phyloP scores from a whole-genome alignment of 92 coral and sea anemone species.

The Paragorgia papillata region DNA sequence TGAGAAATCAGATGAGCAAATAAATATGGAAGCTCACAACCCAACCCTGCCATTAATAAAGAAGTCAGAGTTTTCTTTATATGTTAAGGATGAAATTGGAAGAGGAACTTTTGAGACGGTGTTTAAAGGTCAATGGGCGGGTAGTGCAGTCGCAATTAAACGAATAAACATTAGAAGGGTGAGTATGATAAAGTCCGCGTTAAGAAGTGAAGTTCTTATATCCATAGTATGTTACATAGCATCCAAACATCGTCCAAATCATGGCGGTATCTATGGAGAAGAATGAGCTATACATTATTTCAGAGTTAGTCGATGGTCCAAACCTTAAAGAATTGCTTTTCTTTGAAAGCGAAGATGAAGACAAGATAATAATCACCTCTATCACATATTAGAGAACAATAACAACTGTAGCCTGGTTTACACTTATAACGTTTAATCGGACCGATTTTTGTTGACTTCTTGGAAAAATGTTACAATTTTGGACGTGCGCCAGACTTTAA shows the following conservation, averaged over 20 bases:
- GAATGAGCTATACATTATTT: constrained; percentile 19
- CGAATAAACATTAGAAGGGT: constrained; percentile 30
- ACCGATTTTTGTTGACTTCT: no score
- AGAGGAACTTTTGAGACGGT: constrained; percentile 36
- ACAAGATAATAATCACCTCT: background rate
- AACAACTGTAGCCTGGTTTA: no score
- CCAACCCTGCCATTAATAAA: no score
- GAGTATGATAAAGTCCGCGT: constrained; percentile 20
- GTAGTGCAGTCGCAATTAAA: constrained; percentile 43
- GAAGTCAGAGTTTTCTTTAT: constrained; percentile 29
- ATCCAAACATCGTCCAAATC: constrained; percentile 40
- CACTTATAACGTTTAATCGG: no score
- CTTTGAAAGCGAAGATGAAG: constrained; percentile 5
- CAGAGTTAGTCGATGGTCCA: constrained; percentile 14
- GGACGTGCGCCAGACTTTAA: no score
- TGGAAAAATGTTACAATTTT: no score
- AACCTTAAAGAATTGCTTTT: constrained; percentile 39
- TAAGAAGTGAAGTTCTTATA: constrained; percentile 21
- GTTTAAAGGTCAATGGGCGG: constrained; percentile 32
- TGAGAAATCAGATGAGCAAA: background rate
- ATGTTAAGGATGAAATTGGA: constrained; percentile 39
- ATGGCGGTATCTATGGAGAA: constrained; percentile 30
- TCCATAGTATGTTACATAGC: constrained; percentile 34
- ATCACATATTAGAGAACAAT: no score
- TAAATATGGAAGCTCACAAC: no score